Base-by-base conservation (phyloP, 2,888 invertebrate species). In the Sericinus montela region DNA sequence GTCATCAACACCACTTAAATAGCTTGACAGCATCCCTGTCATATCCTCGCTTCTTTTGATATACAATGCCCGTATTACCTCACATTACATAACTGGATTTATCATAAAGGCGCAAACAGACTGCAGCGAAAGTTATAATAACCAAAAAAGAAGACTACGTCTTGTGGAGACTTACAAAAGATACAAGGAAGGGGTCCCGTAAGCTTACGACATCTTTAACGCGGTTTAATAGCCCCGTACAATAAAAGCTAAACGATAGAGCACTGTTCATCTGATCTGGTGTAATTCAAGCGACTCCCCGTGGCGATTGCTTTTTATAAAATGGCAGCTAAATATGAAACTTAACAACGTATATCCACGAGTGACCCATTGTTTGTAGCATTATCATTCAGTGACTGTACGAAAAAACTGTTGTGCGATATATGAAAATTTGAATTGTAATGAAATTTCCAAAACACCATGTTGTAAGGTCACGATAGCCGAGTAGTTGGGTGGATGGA, bases 201-300 rank as follows among this genome's bases (percentile, higher is more conserved):
- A n/a, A 9, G n/a, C 29, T 19, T 19, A 19, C 19, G 19, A 19
- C 19, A 19, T 19, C 5, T 19, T 19, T 19, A 19, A 19, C 19
- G 4, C 9, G 29, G 29, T 29, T 29, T 29, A 29, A 29, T n/a
- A 10, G 3, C 29, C 29, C 9, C 52, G 47, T 56, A 59, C 57
- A 61, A 60, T 48, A 39, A 40, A 40, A 30, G 30, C 32, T 37
- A 44, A 47, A 43, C 30, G 49, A 52, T 38, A 38, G 42, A 23
- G 3, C 14, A 30, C 9, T 13, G 45, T 45, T 29, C 9, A 9
- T 29, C 29, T 9, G 9, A 19, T 19, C 29, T 29, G 29, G 29
- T 29, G 9, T 29, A 29, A 36, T 14, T 36, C 23, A 36, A 10
- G 25, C 15, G 6, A n/a, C 13, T 13, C 30, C 38, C 45, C 16